phyloP scores from a whole-genome alignment of 2,888 invertebrate genomes.

The Oegoconia quadripuncta region DNA sequence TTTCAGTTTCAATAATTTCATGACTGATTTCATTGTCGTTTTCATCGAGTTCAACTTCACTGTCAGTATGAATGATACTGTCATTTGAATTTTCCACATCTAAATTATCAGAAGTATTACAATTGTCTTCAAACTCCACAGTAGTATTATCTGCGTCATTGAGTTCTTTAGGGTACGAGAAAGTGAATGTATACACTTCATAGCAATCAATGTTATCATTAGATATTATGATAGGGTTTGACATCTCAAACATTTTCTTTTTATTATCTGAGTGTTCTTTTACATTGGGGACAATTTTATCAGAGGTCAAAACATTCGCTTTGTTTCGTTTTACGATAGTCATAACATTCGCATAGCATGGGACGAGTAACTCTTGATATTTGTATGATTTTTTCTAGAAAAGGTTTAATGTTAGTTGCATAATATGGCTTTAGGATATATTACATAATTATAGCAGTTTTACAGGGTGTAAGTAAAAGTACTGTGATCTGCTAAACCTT shows the following conservation, averaged over 20 bases:
- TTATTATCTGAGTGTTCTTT: too few relatives aligned
- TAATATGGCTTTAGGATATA: too few relatives aligned
- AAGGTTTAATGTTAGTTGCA: too few relatives aligned
- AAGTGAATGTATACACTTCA: conserved; percentile 25
- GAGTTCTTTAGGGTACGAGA: conserved; percentile 25
- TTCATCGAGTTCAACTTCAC: too few relatives aligned
- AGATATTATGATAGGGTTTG: conserved; percentile 29
- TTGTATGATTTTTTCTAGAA: conserved; percentile 57
- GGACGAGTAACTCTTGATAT: conserved; percentile 46
- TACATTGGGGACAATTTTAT: too few relatives aligned
- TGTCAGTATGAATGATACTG: too few relatives aligned
- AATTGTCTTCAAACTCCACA: background rate
- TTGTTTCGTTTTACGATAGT: conserved; percentile 24
- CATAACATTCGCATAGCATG: conserved; percentile 34
- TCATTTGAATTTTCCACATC: too few relatives aligned
- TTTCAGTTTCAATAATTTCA: background rate
- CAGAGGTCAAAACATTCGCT: background rate
- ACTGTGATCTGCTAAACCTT: too few relatives aligned
- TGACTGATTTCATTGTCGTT: background rate
- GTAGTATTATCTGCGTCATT: conserved; percentile 1
- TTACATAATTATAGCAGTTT: too few relatives aligned
- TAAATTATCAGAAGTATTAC: background rate
- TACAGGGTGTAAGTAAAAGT: too few relatives aligned
- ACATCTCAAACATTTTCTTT: conserved; percentile 17
- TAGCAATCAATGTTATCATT: conserved; percentile 20